Evolutionary conservation across 2,113 vertebrate genomes (phyloP).

Genomic region (Nestor notabilis): DNA sequence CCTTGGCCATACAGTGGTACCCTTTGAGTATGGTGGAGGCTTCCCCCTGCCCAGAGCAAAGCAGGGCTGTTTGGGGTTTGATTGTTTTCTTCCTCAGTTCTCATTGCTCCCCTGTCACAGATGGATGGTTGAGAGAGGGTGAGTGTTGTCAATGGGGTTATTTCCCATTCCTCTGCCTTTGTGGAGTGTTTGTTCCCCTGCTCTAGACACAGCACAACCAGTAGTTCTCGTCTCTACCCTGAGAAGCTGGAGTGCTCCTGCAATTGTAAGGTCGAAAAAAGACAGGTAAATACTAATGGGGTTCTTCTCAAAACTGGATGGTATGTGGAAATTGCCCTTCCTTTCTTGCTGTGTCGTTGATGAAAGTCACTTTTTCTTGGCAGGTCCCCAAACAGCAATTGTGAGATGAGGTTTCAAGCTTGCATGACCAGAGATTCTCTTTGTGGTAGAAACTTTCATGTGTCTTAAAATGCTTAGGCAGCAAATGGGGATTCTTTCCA

Average conservation of each 20-base stretch:
- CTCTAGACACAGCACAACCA: not conserved
- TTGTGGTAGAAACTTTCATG: not conserved
- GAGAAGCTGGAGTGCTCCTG: not conserved
- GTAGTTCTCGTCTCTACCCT: not conserved
- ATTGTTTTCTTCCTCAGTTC: not conserved
- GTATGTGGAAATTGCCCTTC: not conserved
- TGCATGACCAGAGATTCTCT: not conserved
- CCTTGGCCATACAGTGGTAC: not conserved
- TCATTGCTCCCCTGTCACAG: not conserved
- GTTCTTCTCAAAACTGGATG: not conserved
- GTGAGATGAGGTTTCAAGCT: not conserved
- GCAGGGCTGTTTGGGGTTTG: accelerated
- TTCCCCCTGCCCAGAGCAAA: not conserved
- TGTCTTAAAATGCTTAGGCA: not conserved
- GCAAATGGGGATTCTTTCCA: not conserved
- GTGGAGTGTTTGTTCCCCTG: not conserved
- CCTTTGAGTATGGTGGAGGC: not conserved
- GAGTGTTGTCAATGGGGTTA: not conserved
- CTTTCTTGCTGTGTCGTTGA: not conserved
- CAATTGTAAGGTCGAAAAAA: not conserved
- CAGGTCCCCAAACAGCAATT: not conserved
- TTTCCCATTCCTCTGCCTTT: not conserved
- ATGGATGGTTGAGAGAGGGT: not conserved
- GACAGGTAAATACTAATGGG: not conserved
- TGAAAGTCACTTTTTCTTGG: not conserved